phyloP scores from a whole-genome alignment of 2,113 vertebrate species.

The Cheilinus undulatus region DNA sequence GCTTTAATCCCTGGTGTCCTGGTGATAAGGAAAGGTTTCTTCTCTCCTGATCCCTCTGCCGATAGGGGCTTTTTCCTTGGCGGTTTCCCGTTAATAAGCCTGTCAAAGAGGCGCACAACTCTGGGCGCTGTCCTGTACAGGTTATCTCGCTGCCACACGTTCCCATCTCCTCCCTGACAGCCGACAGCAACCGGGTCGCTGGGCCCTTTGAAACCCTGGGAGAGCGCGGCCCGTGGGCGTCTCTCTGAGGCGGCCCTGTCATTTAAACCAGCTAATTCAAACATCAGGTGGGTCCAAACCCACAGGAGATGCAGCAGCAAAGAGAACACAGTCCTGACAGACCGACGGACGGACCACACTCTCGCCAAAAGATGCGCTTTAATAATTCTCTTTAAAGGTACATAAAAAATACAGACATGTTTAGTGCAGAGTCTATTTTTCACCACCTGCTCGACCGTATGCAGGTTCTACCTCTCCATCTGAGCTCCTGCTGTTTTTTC shows the following conservation, averaged over 20 bases:
- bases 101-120: constrained; percentile 79
- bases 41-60: constrained; percentile 75
- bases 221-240: constrained; percentile 60
- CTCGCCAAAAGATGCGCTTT: constrained; percentile 24
- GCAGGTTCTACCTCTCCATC: not conserved
- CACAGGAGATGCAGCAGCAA: constrained; percentile 32
- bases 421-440: constrained; percentile 9
- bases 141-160: constrained; percentile 83
- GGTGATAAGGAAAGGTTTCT: constrained; percentile 83
- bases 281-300: constrained; percentile 66
- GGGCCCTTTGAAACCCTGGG: constrained; percentile 81
- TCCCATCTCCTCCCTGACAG: constrained; percentile 77
- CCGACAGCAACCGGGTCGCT: constrained; percentile 55
- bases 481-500: constrained; percentile 36
- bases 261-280: constrained; percentile 81
- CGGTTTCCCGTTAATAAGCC: constrained; percentile 85
- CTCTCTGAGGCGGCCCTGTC: constrained; percentile 74
- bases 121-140: constrained; percentile 73
- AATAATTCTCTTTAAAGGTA: constrained; percentile 65
- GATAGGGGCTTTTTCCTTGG: constrained; percentile 72
- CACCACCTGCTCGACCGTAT: not conserved
- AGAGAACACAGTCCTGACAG: constrained; percentile 22
- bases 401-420: constrained; percentile 46
- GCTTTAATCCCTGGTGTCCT: constrained; percentile 84
- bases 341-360: constrained; percentile 23